Conservation (phyloP, 2,888 invertebrate genomes). For the Folsomia manolachei region DNA sequence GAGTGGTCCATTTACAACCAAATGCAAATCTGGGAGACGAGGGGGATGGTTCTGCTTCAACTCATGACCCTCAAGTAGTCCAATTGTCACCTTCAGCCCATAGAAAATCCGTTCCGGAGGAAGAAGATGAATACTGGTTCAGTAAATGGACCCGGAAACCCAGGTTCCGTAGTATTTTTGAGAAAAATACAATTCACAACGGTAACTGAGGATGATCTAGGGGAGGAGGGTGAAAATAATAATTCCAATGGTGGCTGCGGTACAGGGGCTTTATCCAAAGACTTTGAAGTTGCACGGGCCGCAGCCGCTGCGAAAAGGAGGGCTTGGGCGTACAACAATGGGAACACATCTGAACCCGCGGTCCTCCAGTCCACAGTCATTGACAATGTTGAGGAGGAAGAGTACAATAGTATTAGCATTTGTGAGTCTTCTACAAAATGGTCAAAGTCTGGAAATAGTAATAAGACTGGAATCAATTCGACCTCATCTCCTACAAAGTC, state of each 20-base stretch:
- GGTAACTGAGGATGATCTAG: background rate
- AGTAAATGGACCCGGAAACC: conserved; percentile 56
- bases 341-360: conserved; percentile 18
- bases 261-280: conserved; percentile 10
- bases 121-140: conserved; percentile 58
- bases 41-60: background rate
- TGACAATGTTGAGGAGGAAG: conserved; percentile 35
- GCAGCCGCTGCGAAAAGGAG: conserved; percentile 33
- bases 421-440: conserved; percentile 24
- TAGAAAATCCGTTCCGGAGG: conserved; percentile 22
- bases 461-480: background rate
- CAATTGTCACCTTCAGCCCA: conserved; percentile 19
- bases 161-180: conserved; percentile 51
- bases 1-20: conserved; percentile 40
- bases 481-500: conserved; percentile 13
- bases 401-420: conserved; percentile 34
- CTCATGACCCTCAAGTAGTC: conserved; percentile 24
- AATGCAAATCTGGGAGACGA: background rate
- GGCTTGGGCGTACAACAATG: conserved; percentile 38
- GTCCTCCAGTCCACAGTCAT: conserved; percentile 23
- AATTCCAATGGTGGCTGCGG: conserved; percentile 21
- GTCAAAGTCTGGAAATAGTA: conserved; percentile 19
- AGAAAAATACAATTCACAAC: conserved; percentile 53
- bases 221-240: conserved; percentile 20
- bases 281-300: conserved; percentile 29